These are phyloP conservation scores for Drosophila nr. fundita DNA, from an alignment of 2,888 invertebrate species.

Conservation along the genomic window DNA sequence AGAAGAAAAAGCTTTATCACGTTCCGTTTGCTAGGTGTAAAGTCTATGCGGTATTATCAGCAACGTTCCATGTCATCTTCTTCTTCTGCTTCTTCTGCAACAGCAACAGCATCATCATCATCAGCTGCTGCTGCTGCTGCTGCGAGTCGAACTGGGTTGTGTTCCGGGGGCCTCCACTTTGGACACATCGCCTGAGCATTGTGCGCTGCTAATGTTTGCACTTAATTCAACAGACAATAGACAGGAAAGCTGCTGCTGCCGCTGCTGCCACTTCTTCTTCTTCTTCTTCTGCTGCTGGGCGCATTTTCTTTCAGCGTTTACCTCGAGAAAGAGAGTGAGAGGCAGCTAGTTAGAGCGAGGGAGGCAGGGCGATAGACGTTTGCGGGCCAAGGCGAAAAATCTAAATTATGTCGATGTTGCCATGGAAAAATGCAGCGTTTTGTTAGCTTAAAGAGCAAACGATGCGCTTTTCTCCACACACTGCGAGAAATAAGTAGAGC, in stretches of 20 bases:
- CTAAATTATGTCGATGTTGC: conserved; percentile 79
- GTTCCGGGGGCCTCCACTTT: conserved; percentile 19
- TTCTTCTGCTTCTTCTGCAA: conserved; percentile 24
- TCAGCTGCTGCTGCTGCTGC: conserved; percentile 21
- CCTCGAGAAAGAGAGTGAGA: conserved; percentile 20
- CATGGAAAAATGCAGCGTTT: conserved; percentile 75
- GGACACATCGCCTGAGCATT: conserved; percentile 33
- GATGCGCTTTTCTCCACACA: conserved; percentile 58
- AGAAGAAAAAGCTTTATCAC: conserved; percentile 75
- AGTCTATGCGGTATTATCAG: conserved; percentile 71
- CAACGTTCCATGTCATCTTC: conserved; percentile 31
- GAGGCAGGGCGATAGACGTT: not conserved
- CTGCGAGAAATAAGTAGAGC: conserved; percentile 31
- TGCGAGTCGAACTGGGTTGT: conserved; percentile 29
- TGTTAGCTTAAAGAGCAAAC: conserved; percentile 67
- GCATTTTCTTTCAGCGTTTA: conserved; percentile 64
- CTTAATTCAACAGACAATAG: conserved; percentile 80
- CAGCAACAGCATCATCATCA: conserved; percentile 26
- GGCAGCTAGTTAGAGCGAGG: not conserved
- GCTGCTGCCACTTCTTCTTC: conserved; percentile 5
- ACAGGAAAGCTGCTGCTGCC: conserved; percentile 44
- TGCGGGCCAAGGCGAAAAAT: conserved; percentile 61
- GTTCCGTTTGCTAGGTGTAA: conserved; percentile 76
- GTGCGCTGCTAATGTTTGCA: conserved; percentile 78
- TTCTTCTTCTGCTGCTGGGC: conserved; percentile 11